Conservation (phyloP, 2,888 invertebrate species). For the Emmelina monodactyla region DNA sequence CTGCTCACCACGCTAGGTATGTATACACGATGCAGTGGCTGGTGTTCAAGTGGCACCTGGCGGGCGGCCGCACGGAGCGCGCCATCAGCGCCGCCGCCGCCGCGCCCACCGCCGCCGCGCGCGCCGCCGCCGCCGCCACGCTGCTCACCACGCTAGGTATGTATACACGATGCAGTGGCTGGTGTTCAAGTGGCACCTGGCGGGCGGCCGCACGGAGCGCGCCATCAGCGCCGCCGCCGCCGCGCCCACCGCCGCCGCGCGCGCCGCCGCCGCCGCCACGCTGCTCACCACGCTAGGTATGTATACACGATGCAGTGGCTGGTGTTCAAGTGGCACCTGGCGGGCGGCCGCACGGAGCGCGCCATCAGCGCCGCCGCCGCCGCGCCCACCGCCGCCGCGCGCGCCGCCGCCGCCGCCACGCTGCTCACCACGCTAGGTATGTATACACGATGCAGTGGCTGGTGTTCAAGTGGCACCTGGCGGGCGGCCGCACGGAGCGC, state of each 20-base stretch:
- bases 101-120: conserved; percentile 46
- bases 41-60: conserved; percentile 59
- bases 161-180: too few relatives aligned
- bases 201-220: conserved; percentile 47
- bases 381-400: conserved; percentile 46
- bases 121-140: conserved; percentile 51
- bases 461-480: too few relatives aligned
- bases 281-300: conserved; percentile 52
- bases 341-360: conserved; percentile 47
- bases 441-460: too few relatives aligned
- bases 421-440: conserved; percentile 52
- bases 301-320: too few relatives aligned
- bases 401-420: conserved; percentile 51
- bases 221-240: conserved; percentile 52
- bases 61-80: conserved; percentile 47
- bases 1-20: conserved; percentile 52
- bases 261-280: conserved; percentile 51
- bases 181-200: conserved; percentile 59
- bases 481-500: too few relatives aligned
- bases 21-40: too few relatives aligned
- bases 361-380: conserved; percentile 52
- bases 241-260: conserved; percentile 46
- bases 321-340: conserved; percentile 59
- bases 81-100: conserved; percentile 52
- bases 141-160: conserved; percentile 52